Evolutionary conservation across 2,888 invertebrate species (phyloP).

Genomic region (Apomyelois bistriatella): DNA sequence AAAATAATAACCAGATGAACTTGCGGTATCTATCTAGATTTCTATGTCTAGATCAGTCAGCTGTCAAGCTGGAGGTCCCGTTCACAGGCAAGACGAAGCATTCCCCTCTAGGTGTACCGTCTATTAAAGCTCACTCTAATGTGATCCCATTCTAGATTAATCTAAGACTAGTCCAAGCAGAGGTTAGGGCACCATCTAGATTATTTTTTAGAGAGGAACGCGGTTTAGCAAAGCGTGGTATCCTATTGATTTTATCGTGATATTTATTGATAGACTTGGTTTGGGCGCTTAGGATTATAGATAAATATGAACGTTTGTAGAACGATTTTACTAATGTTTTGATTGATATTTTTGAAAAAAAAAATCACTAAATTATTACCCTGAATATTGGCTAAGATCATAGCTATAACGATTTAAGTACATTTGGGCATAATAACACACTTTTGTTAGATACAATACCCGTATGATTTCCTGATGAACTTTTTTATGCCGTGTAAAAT

Average conservation of each 20-base stretch:
- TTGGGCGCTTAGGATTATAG: too few species aligned
- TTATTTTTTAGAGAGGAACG: background rate
- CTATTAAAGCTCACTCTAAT: conserved; percentile 24
- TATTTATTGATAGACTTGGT: background rate
- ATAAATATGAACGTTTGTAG: too few species aligned
- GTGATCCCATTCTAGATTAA: conserved; percentile 24
- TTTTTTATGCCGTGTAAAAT: background rate
- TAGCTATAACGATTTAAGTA: too few species aligned
- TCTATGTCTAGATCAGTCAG: conserved; percentile 25
- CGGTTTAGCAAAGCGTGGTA: background rate
- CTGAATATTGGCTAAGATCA: too few species aligned
- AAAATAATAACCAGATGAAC: too few species aligned
- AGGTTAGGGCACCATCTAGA: conserved; percentile 19
- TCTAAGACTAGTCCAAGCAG: conserved; percentile 33
- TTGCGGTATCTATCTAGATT: background rate
- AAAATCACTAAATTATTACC: too few species aligned
- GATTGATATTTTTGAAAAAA: too few species aligned
- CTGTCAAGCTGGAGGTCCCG: conserved; percentile 26
- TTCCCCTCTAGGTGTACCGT: conserved; percentile 21
- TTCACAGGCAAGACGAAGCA: conserved; percentile 24
- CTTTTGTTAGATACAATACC: background rate
- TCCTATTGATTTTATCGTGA: background rate
- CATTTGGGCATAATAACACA: too few species aligned
- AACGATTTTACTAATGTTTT: too few species aligned
- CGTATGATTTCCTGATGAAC: background rate